Base-by-base conservation (phyloP, 2,113 vertebrate genomes). In the Takifugu bimaculatus region DNA sequence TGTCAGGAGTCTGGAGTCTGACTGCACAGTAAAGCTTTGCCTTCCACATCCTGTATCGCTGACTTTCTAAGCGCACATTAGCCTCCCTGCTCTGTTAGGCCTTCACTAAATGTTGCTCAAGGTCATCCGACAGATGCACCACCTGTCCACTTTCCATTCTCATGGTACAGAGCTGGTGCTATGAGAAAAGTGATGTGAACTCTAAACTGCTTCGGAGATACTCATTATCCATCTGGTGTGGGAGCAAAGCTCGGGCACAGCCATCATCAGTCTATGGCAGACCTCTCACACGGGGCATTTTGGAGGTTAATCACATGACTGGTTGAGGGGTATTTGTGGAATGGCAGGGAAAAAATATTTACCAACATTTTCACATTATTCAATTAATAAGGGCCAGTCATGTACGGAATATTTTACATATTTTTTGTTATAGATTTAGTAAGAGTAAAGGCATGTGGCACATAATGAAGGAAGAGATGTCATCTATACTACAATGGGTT, bases 1-100 rank as follows among this genome's bases (percentile, higher is more conserved):
- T 62, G 54, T 54, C 52, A n/a, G 28, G 35, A 49, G 61, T 74
- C 67, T 70, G 49, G 50, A 56, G 65, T 58, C 70, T 59, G 52
- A 61, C 50, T 26, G 54, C 53, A 58, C 13, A 25, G 26, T 65
- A 53, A 60, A 72, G 48, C 45, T 45, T 32, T 32, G 5, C 15
- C 13, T 56, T 25, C 59, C 25, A 66, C 45, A 65, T 35, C 49
- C 51, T 49, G n/a, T 14, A 6, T 42, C 20, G 14, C 47, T 50
- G 42, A 49, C 47, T 53, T 42, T 72, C 35, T 44, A 11, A 25
- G 45, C 2, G 0, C 53, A 52, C 14, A 15, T 63, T 7, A 15
- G 51, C 54, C 44, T 54, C 26, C 45, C 28, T 45, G 42, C 27
- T 28, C 13, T 45, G 50, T 47, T 10, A 13, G 44, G 70, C 57